These are phyloP conservation scores for Xerus rutilus DNA, from an alignment of 2,797 vertebrate species.

Conservation along the genomic window DNA sequence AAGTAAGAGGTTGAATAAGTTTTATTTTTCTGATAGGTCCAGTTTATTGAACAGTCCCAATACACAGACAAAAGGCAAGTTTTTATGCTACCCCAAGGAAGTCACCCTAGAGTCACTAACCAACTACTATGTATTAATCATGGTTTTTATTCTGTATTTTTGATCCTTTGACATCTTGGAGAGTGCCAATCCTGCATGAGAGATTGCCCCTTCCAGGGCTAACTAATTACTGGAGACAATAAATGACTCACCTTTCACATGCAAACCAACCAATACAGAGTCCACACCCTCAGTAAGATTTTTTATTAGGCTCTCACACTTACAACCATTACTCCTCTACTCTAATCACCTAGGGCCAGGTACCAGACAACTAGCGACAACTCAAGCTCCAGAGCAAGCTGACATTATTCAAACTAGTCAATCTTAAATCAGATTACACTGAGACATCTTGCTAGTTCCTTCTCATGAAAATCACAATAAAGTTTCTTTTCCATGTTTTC, in stretches of 20 bases:
- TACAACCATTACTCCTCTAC: not conserved
- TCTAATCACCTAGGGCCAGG: not conserved
- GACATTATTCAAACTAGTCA: not conserved
- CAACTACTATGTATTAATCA: not conserved
- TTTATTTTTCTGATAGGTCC: conserved; percentile 43
- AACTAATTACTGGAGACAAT: conserved; percentile 42
- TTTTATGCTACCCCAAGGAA: conserved; percentile 56
- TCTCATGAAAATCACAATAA: conserved; percentile 29
- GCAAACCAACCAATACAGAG: conserved; percentile 33
- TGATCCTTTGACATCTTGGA: conserved; percentile 18
- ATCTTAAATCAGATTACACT: not conserved
- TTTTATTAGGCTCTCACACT: not conserved
- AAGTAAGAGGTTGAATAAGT: conserved; percentile 72
- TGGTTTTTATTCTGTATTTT: conserved; percentile 27
- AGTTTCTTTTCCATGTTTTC: not conserved
- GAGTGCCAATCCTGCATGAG: not conserved
- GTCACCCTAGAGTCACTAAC: conserved; percentile 26
- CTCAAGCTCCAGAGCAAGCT: not conserved
- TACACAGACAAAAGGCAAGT: conserved; percentile 31
- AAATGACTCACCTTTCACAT: conserved; percentile 4
- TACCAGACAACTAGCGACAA: not conserved
- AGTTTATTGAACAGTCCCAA: conserved; percentile 33
- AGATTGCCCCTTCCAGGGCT: not conserved
- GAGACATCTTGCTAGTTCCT: not conserved
- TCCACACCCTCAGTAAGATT: not conserved